Base-by-base conservation (phyloP, 2,888 invertebrate genomes). In the Miltochrista miniata region DNA sequence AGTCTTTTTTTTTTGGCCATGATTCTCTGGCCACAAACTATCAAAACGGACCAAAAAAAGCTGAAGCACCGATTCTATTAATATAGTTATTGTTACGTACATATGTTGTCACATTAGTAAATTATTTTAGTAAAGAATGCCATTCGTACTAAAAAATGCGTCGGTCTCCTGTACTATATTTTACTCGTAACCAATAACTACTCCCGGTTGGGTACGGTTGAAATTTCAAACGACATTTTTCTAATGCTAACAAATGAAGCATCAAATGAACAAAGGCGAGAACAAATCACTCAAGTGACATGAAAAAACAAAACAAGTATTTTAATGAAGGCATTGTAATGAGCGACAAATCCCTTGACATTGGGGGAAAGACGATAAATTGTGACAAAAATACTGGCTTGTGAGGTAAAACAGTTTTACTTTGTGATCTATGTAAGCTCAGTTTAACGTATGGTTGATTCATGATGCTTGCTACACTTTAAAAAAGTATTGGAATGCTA, bases 261-360 rank as follows among this genome's bases (percentile, higher is more conserved):
- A 51, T 67, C 39, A 54, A 44, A 43, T 72, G 76, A 74, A 72
- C 72, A 78, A 75, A 76, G 76, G 74, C 61, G 78, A 66, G 70
- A 81, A 88, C 85, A 87, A 90, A 90, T 89, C 85, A 87, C 82
- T 56, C 59, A 35, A 65, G 70, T 81, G 86, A 84, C 85, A 71
- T 38, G 12, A 38, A 15, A 34, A 43, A 85, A 86, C 79, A 87
- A 88, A 83, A 71, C 73, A 82, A 84, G 72, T 81, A 90, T 90
- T 85, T 90, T 91, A 90, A 91, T 87, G 90, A 90, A 80, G 74
- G 79, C 67, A 53, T 48, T 48, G 74, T 66, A 73, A 54, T 37
- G 72, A 66, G 74, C 70, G 52, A 79, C 80, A 83, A 85, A 86
- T 87, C 85, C 85, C 74, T 79, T 76, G 80, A 83, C 81, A 77